phyloP scores from a whole-genome alignment of 2,113 vertebrate species.

The Lipophrys pholis region DNA sequence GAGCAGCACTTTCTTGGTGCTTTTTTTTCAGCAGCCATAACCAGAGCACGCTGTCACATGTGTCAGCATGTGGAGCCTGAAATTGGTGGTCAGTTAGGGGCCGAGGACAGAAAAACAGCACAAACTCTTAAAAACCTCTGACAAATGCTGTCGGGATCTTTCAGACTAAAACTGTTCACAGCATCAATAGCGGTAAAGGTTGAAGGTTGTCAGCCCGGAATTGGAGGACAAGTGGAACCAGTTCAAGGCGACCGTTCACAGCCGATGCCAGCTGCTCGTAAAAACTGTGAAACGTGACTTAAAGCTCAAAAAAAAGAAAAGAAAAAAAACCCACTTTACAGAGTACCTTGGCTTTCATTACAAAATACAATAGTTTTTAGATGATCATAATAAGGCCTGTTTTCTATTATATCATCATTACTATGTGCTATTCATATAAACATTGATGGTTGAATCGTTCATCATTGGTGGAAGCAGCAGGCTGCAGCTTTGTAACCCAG shows the following conservation, averaged over 20 bases:
- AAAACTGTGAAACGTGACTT: not conserved
- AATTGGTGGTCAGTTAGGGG: not conserved
- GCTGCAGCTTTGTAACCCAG: not conserved
- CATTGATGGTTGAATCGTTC: not conserved
- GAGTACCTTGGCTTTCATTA: not conserved
- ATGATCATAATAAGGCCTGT: not conserved
- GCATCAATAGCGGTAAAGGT: not conserved
- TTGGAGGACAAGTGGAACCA: not conserved
- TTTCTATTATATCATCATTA: not conserved
- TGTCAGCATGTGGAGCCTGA: not conserved
- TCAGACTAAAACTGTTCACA: not conserved
- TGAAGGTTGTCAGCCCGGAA: not conserved
- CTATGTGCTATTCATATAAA: not conserved
- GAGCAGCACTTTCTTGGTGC: no score
- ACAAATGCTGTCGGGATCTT: not conserved
- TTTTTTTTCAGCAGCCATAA: no score
- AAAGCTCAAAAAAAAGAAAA: not conserved
- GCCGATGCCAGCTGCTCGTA: not conserved
- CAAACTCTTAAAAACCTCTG: not conserved
- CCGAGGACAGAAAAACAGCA: not conserved
- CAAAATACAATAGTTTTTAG: not conserved
- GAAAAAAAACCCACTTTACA: not conserved
- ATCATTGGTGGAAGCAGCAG: slow-evolving; percentile 1
- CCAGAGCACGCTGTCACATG: not conserved
- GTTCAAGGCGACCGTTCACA: not conserved